Conservation (phyloP, 2,888 invertebrate genomes). For the Machimus rusticus region DNA sequence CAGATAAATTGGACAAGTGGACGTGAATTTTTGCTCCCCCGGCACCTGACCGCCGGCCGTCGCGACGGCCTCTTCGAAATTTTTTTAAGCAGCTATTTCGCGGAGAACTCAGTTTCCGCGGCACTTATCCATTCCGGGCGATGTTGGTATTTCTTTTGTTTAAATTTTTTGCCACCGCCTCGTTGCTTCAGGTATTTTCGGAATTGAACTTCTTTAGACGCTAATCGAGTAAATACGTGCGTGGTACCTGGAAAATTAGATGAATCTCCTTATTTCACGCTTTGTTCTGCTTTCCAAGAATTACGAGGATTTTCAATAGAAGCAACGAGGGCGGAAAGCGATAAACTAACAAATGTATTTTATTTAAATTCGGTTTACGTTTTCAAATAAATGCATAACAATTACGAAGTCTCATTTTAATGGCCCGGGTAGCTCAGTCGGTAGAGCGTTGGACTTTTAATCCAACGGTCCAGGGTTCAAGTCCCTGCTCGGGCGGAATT, state of each 20-base stretch:
- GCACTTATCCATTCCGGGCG: background rate
- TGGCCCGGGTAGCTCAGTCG: conserved; percentile 53
- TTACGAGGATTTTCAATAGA: background rate
- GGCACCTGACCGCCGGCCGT: background rate
- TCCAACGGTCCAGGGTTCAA: conserved; percentile 56
- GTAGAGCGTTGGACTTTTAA: conserved; percentile 54
- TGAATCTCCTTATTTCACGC: background rate
- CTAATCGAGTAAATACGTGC: background rate
- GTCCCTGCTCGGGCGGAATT: conserved; percentile 54
- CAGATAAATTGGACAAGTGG: conserved; percentile 6
- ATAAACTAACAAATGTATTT: background rate
- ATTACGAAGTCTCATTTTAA: too few relatives aligned
- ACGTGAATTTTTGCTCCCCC: background rate
- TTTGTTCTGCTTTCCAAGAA: background rate
- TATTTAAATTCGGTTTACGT: too few relatives aligned
- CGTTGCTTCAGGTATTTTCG: background rate
- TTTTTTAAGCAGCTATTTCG: background rate
- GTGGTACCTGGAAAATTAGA: background rate
- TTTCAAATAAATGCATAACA: too few relatives aligned
- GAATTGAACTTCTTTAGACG: background rate
- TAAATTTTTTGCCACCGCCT: background rate
- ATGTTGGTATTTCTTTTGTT: background rate
- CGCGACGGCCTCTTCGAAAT: background rate
- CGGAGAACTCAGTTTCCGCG: background rate
- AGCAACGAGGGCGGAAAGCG: background rate